Percentiles rank a stretch among this genome's conserved stretches.
Conservation (phyloP, 2,113 vertebrate species). For the Esox niger region DNA sequence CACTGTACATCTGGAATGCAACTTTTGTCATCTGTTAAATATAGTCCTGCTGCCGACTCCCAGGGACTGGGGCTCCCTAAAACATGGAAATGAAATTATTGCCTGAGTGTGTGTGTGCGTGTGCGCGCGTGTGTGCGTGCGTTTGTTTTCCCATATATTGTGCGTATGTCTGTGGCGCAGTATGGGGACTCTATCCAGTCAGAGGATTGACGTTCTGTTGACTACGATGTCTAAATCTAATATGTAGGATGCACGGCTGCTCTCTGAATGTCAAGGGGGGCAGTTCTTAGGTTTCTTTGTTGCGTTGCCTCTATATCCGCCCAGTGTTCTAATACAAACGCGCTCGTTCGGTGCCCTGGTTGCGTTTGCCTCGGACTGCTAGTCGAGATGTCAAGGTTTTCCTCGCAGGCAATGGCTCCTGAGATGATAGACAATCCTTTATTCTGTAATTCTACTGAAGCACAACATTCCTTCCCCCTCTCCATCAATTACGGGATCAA, state of each 20-base stretch:
- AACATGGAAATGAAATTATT: conserved; percentile 71
- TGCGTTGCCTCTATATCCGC: background rate
- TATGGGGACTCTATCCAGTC: conserved; percentile 14
- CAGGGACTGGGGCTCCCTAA: conserved; percentile 54
- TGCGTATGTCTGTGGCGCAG: conserved; percentile 7
- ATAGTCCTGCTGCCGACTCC: conserved; percentile 59
- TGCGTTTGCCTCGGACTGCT: background rate
- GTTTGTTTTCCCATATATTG: background rate
- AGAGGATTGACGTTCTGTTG: background rate
- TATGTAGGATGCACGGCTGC: background rate
- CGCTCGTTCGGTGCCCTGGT: background rate
- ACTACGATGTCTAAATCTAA: background rate
- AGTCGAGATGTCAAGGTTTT: background rate
- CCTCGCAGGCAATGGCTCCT: conserved; percentile 2
- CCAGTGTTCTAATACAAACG: conserved; percentile 1
- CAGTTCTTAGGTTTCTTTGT: background rate
- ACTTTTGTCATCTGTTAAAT: conserved; percentile 78
- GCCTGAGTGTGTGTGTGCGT: conserved; percentile 20
- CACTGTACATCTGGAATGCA: conserved; percentile 78
- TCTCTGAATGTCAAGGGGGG: background rate
- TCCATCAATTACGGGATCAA: background rate
- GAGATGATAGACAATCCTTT: background rate
- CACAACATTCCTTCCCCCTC: background rate
- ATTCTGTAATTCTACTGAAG: background rate
- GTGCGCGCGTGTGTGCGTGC: too few species aligned